Evolutionary conservation across 2,113 vertebrate species (phyloP).

Genomic region (Proteles cristata): DNA sequence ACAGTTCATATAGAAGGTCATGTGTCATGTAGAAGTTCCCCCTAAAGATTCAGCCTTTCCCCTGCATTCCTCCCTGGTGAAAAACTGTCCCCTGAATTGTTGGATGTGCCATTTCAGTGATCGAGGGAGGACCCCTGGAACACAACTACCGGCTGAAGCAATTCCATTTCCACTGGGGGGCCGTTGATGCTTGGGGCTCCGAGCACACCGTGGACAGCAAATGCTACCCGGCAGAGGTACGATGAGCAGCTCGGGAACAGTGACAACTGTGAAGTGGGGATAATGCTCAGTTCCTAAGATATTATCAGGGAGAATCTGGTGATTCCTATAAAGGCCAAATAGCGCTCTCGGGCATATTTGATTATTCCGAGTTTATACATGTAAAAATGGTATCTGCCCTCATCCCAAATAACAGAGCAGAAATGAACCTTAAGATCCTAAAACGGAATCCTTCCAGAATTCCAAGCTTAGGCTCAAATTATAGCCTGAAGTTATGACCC

Average conservation of each 20-base stretch:
- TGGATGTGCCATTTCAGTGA: constrained; percentile 84
- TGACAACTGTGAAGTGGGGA: background rate
- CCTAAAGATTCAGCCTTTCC: background rate
- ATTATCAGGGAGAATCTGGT: background rate
- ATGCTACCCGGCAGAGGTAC: constrained; percentile 97
- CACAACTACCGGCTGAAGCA: constrained; percentile 95
- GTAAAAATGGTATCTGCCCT: constrained; percentile 8
- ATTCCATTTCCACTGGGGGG: constrained; percentile 99
- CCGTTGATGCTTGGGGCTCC: constrained; percentile 95
- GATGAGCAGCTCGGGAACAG: constrained; percentile 39
- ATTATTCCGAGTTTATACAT: constrained; percentile 7
- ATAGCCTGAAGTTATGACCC: background rate
- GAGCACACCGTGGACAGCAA: constrained; percentile 96
- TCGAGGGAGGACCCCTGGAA: constrained; percentile 94
- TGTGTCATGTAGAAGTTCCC: too few relatives aligned
- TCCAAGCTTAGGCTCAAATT: background rate
- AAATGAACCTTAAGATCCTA: constrained; percentile 29
- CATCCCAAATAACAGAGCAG: background rate
- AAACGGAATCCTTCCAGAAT: constrained; percentile 16
- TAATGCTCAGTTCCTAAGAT: constrained; percentile 1
- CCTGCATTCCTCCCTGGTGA: background rate
- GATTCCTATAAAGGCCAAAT: background rate
- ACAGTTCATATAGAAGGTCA: background rate
- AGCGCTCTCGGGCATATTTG: background rate
- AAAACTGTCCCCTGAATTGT: constrained; percentile 34